A percentile compares a stretch with the other conserved stretches of the same genome.
phyloP scores from a whole-genome alignment of 2,797 vertebrate genomes.

The Adelosebastes latens region DNA sequence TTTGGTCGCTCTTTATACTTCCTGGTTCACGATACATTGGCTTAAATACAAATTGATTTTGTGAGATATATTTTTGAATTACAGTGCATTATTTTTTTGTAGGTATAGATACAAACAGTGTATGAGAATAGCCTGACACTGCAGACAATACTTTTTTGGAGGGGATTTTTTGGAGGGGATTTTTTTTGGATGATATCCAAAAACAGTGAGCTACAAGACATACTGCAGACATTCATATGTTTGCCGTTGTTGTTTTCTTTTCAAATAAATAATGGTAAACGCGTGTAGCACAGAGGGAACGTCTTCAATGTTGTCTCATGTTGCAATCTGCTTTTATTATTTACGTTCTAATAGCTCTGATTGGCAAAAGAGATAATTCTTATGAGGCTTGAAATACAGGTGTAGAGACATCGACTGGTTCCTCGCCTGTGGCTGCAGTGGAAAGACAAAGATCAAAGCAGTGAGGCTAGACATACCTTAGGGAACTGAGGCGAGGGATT shows the following conservation, averaged over 20 bases:
- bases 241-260: background rate
- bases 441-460: slow-evolving; percentile 42
- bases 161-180: background rate
- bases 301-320: background rate
- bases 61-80: background rate
- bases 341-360: slow-evolving; percentile 4
- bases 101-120: background rate
- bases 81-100: background rate
- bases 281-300: background rate
- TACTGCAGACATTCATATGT: background rate
- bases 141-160: background rate
- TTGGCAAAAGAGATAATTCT: background rate
- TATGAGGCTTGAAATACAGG: background rate
- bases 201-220: background rate
- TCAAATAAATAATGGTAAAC: background rate
- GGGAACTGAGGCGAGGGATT: slow-evolving; percentile 45
- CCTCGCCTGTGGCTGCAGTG: slow-evolving; percentile 11
- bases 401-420: slow-evolving; percentile 1
- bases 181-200: background rate
- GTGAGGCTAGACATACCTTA: slow-evolving; percentile 8
- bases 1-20: background rate
- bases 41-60: too few relatives aligned
- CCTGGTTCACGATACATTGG: background rate
- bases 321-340: background rate
- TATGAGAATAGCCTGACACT: background rate